A percentile compares a stretch with the other conserved stretches of the same genome.
phyloP scores from a whole-genome alignment of 1,140 invertebrate genomes.

The Hestina assimilis region DNA sequence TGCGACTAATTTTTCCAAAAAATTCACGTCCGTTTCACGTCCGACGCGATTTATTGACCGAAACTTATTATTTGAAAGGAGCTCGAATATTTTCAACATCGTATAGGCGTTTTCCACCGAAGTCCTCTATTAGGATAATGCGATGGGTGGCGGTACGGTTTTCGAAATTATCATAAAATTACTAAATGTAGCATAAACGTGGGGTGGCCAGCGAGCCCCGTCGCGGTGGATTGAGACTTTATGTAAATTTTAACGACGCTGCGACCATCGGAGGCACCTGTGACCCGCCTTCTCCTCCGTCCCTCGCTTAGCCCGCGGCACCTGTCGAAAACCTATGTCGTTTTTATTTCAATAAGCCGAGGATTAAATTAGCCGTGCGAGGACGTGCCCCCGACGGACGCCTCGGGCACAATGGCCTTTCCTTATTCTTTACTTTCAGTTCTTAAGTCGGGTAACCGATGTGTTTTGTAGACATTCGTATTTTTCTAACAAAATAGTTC shows the following conservation, averaged over 20 bases:
- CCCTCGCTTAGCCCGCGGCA: conserved; percentile 46
- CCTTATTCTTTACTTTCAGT: conserved; percentile 37
- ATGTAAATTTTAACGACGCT: conserved; percentile 78
- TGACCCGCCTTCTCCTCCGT: conserved; percentile 46
- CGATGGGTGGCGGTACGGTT: conserved; percentile 73
- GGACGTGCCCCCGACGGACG: conserved; percentile 44
- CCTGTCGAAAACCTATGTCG: conserved; percentile 76
- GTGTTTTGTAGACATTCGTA: neutral
- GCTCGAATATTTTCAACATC: conserved; percentile 59
- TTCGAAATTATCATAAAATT: conserved; percentile 78
- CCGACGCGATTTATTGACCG: conserved; percentile 68
- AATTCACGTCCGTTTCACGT: conserved; percentile 63
- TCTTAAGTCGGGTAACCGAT: neutral
- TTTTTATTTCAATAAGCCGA: conserved; percentile 77
- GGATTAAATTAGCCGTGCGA: conserved; percentile 74
- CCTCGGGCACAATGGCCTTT: conserved; percentile 35
- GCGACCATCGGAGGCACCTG: conserved; percentile 75
- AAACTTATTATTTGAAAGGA: conserved; percentile 69
- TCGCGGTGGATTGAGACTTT: conserved; percentile 76
- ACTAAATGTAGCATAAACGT: conserved; percentile 78
- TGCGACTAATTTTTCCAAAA: conserved; percentile 73
- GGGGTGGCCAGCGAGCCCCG: conserved; percentile 66
- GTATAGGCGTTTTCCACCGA: conserved; percentile 46
- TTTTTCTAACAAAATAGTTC: neutral
- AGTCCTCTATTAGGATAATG: conserved; percentile 77